Conservation (phyloP, 2,797 vertebrate genomes). For the Phaenicophaeus curvirostris region DNA sequence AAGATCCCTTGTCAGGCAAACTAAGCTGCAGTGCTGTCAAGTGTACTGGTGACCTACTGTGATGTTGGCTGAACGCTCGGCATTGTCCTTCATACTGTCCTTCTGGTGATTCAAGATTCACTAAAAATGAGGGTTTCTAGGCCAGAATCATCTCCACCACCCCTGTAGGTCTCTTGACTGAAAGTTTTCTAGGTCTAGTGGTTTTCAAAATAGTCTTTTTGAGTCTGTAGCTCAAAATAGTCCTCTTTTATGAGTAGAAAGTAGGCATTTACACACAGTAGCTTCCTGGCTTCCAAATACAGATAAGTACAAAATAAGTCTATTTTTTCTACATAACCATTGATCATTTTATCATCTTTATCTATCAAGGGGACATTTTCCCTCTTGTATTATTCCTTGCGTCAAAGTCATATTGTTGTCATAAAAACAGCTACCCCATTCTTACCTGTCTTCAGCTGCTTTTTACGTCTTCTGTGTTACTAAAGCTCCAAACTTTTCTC, state of each 20-base stretch:
- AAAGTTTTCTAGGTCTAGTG: background rate
- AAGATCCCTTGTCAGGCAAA: background rate
- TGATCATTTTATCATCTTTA: background rate
- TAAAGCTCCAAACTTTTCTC: background rate
- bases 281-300: background rate
- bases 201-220: background rate
- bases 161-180: background rate
- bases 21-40: background rate
- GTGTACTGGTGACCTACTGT: slow-evolving; percentile 11
- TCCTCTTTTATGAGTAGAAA: background rate
- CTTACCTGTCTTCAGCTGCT: background rate
- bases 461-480: background rate
- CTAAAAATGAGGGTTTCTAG: background rate
- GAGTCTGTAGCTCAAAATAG: background rate
- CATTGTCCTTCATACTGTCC: background rate
- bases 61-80: background rate
- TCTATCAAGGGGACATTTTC: background rate
- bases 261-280: background rate
- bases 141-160: background rate
- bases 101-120: slow-evolving; percentile 3
- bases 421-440: background rate
- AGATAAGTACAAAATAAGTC: background rate
- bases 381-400: background rate
- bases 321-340: background rate
- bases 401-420: background rate